phyloP scores from a whole-genome alignment of 2,797 vertebrate genomes.

The Sebastes elongatus region DNA sequence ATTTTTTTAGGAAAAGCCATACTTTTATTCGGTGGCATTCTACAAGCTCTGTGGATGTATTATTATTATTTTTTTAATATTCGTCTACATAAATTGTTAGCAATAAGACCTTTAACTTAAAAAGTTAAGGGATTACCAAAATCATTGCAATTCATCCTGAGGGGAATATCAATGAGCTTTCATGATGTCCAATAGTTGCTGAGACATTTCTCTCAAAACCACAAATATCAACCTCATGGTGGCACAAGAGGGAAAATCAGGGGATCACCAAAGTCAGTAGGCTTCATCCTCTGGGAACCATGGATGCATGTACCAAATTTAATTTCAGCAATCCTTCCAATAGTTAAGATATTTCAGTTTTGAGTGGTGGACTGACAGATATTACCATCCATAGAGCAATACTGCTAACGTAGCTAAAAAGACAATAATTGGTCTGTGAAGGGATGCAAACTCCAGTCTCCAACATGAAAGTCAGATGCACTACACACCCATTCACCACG shows the following conservation, averaged over 20 bases:
- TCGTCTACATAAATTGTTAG: rapidly evolving
- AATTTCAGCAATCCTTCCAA: neutral
- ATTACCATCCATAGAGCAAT: neutral
- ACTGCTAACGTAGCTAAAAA: neutral
- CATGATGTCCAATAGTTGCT: neutral
- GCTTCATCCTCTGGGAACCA: neutral
- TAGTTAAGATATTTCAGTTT: neutral
- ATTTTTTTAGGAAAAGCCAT: no score
- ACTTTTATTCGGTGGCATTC: no score
- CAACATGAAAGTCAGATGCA: neutral
- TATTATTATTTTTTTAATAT: no score
- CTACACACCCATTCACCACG: neutral
- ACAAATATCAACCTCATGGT: neutral
- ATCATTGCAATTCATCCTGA: neutral
- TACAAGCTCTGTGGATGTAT: no score
- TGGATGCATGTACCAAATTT: neutral
- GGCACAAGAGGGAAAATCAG: no score
- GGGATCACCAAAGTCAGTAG: neutral
- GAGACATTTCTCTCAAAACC: neutral
- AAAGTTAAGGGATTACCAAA: neutral
- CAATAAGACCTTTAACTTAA: neutral
- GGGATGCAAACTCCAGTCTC: neutral
- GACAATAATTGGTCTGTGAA: neutral
- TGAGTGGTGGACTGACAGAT: neutral
- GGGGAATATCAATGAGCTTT: neutral